Base-by-base conservation (phyloP, 1,140 invertebrate genomes). In the Sycophila sp. region DNA sequence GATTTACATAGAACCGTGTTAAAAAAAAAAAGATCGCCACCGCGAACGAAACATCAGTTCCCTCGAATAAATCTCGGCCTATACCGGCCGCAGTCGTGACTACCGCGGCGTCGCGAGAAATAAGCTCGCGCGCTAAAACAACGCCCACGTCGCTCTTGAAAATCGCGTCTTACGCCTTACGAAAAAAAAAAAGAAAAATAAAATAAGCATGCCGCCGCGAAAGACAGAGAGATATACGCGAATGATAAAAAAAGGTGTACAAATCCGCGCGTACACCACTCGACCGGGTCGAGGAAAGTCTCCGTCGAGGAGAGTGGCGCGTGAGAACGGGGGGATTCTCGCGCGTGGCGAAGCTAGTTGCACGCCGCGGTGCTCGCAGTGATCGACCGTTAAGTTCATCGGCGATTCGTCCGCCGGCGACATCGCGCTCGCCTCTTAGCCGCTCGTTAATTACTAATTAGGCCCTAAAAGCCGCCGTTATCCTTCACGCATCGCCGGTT, bases 341-440 rank as follows among this genome's bases (percentile, higher is more conserved):
- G 17, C 40, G 38, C 32, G 4, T 19, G 34, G 3, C 36, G 22
- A 2, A 2, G 3, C n/a, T 6, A 3, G 7, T 1, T n/a, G 19
- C 10, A 11, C 2, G 22, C 22, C 0, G 26, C 45, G 15, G 19
- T 49, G 32, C 26, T 63, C 40, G 13, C 28, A 3, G 36, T 40
- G 66, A 60, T 69, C 40, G 65, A 68, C 55, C 65, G 65, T 68
- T 68, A 68, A 68, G 53, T 68, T 68, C 65, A 63, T 63, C 60
- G 42, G 15, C 45, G 45, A 47, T 34, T 64, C 60, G 30, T 47
- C 42, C 36, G 24, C 4, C 11, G 34, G 56, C n/a, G n/a, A 17
- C 4, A n/a, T 34, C 55, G 55, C 28, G 15, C 7, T 10, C 26
- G 28, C 30, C n/a, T n/a, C 28, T 2, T n/a, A n/a, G 26, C 3